Evolutionary conservation across 2,797 vertebrate genomes (phyloP), one percentile per base, ranked within the genome.

Genomic region (Trachops cirrhosus): DNA sequence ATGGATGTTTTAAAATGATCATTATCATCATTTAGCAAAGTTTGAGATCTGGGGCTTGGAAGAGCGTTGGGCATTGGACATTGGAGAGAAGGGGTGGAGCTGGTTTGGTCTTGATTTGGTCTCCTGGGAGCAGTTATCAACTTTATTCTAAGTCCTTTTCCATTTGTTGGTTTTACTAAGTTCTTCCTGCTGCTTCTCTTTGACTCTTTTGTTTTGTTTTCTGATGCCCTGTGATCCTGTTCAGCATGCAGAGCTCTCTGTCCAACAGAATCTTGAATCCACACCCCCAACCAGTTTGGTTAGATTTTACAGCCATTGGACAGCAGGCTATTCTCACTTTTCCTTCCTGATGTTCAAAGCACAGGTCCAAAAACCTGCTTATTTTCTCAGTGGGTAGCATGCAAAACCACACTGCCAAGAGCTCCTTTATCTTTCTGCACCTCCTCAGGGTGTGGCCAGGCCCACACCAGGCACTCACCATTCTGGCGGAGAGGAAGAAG

Each of bases 131-230:
- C 99, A 1, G 99, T 99, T 77, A 99, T 99, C 96, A 99, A 85
- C 99, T 99, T 97, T 99, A 99, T 96, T 99, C 99, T 95, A 50
- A 89, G n/a, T 77, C 99, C 99, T 99, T 99, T 98, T 99, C 99
- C 21, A 99, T 99, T 98, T 99, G 99, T 95, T 98, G 99, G 96
- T 99, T 96, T 99, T 99, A 97, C 96, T 98, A 70, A 99, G 98
- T 94, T 99, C 99, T 96, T 99, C 99, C 94, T 99, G 98, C 93
- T 99, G 99, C 90, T 99, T 99, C 98, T 99, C 99, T 98, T 98
- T 98, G 48, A 98, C 98, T 97, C 98, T 99, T 99, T 97, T n/a
- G n/a, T 98, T 99, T 97, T 98, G 99, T 37, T 78, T 97, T 98
- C 98, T 94, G 98, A 98, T 1, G 99, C 98, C 98, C 98, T 98